Percentiles rank a stretch among this genome's conserved stretches.
Conservation (phyloP, 2,888 invertebrate species). For the Allacma fusca region DNA sequence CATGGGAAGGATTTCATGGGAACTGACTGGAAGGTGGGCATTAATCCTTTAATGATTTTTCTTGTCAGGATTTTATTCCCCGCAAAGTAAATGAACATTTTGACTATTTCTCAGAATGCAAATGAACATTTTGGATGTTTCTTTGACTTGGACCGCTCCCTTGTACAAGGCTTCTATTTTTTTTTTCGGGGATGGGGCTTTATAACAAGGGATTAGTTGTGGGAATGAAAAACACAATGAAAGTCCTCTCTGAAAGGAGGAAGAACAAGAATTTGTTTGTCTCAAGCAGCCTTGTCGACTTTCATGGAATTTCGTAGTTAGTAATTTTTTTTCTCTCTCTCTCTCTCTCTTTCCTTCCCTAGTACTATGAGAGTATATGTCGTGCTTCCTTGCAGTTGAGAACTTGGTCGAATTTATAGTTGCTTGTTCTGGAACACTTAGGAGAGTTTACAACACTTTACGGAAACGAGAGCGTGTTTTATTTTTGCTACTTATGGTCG, state of each 20-base stretch:
- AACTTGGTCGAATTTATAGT: conserved; percentile 6
- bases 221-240: neutral
- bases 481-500: too few relatives aligned
- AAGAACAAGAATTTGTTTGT: too few relatives aligned
- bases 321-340: too few relatives aligned
- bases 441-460: conserved; percentile 3
- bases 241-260: neutral
- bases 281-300: too few relatives aligned
- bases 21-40: neutral
- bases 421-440: neutral
- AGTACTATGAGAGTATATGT: too few relatives aligned
- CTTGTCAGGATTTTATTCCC: conserved; percentile 28
- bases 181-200: neutral
- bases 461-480: conserved; percentile 11
- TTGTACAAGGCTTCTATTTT: neutral
- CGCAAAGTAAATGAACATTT: neutral
- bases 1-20: neutral
- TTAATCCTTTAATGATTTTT: conserved; percentile 42
- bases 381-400: neutral
- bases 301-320: too few relatives aligned
- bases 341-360: too few relatives aligned
- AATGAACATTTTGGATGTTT: conserved; percentile 8
- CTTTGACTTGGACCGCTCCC: too few relatives aligned
- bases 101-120: neutral
- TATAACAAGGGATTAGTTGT: neutral